Base-by-base conservation (phyloP, 2,797 vertebrate species). In the Cynodonichthys magdalenae region DNA sequence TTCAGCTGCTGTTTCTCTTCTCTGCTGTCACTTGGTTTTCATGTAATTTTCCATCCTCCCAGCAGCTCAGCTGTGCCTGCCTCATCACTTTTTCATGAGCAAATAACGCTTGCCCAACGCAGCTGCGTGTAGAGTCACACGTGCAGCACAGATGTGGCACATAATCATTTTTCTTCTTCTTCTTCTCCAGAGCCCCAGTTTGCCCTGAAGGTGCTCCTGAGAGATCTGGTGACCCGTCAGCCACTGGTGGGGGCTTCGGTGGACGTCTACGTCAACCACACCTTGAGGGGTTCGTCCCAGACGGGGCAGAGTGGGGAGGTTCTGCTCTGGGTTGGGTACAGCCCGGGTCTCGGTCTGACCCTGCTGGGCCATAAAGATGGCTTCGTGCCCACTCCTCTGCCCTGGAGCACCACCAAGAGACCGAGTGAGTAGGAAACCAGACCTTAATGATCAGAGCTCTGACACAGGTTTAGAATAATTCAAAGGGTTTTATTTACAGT, bases 371-470 rank as follows among this genome's bases (percentile, higher is more conserved):
- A 85, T 83, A 95, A 93, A 92, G 94, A 95, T 53, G 96, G 96
- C 62, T 99, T 97, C 20, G 79, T 97, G 28, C 89, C 95, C 86
- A 92, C 87, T 17, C 92, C 94, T 10, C 89, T 98, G 74, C 95
- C 95, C 54, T 99, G 96, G 97, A 96, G 92, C 87, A 95, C 93
- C 29, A 75, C 80, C 56, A 96, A 92, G 85, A 96, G 95, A 92
- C 96, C 97, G 60, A 93, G 97, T 98, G 88, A 89, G 96, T 79
- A 12, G 47, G 1, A 19, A 36, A 39, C 7, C 14, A 0, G n/a
- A 41, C 27, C 24, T 18, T 41, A 24, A 27, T 17, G 15, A 19
- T 1, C 28, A 47, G 3, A 15, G 39, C 12, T 41, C 39, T 41
- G 39, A 41, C 17, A 6, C 17, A 17, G 5, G 6, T 15, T 8